Evolutionary conservation across 2,113 vertebrate genomes (phyloP).

Genomic region (zebrafish (Danio rerio)): DNA sequence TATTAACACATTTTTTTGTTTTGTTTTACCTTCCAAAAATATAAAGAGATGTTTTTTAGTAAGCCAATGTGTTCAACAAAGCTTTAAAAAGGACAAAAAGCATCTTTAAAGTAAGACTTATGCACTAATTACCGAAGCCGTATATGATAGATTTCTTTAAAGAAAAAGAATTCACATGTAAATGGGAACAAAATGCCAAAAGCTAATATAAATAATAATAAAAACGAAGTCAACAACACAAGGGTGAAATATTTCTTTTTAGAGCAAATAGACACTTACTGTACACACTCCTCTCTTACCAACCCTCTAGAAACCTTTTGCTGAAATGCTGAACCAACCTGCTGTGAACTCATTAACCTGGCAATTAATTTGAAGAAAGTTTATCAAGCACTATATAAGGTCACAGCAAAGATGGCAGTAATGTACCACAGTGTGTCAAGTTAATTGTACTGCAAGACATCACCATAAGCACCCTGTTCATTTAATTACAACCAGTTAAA

Average conservation of each 20-base stretch:
- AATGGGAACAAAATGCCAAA: not conserved
- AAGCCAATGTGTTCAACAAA: too few species aligned
- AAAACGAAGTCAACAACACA: not conserved
- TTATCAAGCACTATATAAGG: constrained; percentile 28
- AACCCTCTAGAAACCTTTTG: not conserved
- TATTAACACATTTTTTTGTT: too few species aligned
- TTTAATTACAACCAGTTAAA: constrained; percentile 44
- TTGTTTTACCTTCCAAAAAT: too few species aligned
- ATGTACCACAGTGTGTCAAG: constrained; percentile 30
- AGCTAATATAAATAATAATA: not conserved
- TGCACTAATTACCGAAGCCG: not conserved
- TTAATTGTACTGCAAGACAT: constrained; percentile 34
- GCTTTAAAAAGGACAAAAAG: too few species aligned
- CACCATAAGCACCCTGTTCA: constrained; percentile 15
- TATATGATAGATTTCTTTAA: not conserved
- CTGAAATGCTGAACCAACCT: not conserved
- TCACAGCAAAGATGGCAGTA: constrained; percentile 33
- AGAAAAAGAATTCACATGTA: too few species aligned
- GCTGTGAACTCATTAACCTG: constrained; percentile 37
- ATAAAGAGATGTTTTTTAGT: too few species aligned
- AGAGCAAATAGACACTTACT: not conserved
- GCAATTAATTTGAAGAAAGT: constrained; percentile 16
- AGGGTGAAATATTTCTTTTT: not conserved
- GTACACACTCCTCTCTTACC: not conserved
- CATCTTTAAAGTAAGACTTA: not conserved